Conservation (phyloP, 2,888 invertebrate genomes). For the Nysson spinosus region DNA sequence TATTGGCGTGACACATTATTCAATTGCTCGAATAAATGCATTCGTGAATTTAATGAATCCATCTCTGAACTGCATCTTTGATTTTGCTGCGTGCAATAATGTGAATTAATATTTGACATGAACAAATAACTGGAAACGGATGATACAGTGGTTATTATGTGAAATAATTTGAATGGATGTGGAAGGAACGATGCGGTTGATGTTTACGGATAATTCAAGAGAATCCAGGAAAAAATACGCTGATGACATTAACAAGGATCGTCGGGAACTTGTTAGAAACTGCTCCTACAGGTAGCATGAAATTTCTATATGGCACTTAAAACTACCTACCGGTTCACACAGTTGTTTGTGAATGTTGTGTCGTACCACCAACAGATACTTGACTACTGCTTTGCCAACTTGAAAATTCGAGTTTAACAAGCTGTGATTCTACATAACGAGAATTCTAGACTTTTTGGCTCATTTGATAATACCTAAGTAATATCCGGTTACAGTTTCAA, state of each 20-base stretch:
- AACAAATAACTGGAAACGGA: no score
- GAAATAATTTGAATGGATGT: no score
- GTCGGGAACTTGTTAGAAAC: slow-evolving; percentile 32
- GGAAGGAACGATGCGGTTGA: no score
- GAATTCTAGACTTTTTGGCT: slow-evolving; percentile 12
- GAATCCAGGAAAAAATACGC: slow-evolving; percentile 9
- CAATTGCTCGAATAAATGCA: no score
- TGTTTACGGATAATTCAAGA: not conserved
- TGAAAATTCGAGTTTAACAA: slow-evolving; percentile 20
- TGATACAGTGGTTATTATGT: no score
- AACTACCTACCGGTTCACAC: slow-evolving; percentile 28
- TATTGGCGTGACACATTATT: no score
- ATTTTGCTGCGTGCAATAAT: no score
- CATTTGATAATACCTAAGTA: no score
- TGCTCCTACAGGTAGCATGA: slow-evolving; percentile 12
- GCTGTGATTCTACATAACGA: slow-evolving; percentile 6
- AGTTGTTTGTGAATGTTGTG: slow-evolving; percentile 21
- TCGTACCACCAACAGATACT: slow-evolving; percentile 22
- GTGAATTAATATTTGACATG: no score
- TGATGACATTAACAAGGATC: slow-evolving; percentile 31
- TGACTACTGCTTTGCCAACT: slow-evolving; percentile 7
- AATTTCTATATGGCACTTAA: slow-evolving; percentile 34
- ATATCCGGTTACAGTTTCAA: no score
- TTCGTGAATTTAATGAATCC: no score
- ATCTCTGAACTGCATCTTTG: no score